These are phyloP conservation scores for Exaiptasia diaphana DNA, from an alignment of 64 coral and sea anemone species.

Conservation along the genomic window DNA sequence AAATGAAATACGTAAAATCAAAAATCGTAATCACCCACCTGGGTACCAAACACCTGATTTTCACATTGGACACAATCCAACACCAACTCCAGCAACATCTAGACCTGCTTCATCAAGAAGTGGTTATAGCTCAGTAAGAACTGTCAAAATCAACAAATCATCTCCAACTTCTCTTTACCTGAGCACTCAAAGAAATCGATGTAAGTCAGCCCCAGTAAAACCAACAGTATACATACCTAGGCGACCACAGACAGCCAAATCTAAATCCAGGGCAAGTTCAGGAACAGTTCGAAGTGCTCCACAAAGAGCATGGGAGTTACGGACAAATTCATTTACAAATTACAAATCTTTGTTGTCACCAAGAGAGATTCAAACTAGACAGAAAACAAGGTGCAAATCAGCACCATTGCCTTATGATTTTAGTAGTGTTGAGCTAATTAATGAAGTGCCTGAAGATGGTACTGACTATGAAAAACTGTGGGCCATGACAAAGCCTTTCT, in stretches of 20 bases:
- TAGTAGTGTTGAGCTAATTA: slow-evolving; percentile 63
- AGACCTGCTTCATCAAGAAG: slow-evolving; percentile 72
- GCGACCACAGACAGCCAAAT: slow-evolving; percentile 18
- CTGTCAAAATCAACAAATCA: not conserved
- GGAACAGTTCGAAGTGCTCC: slow-evolving; percentile 40
- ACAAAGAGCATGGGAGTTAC: slow-evolving; percentile 77
- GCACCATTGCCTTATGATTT: slow-evolving; percentile 86
- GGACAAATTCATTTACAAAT: slow-evolving; percentile 67
- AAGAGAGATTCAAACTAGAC: slow-evolving; percentile 58
- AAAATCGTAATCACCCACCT: slow-evolving; percentile 11
- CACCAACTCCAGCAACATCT: slow-evolving; percentile 69
- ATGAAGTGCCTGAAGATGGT: slow-evolving; percentile 57
- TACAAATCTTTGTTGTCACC: slow-evolving; percentile 68
- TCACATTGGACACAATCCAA: slow-evolving; percentile 33
- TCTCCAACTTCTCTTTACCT: slow-evolving; percentile 62
- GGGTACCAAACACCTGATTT: slow-evolving; percentile 7
- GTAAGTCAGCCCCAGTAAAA: slow-evolving; percentile 75
- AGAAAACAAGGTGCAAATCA: slow-evolving; percentile 72
- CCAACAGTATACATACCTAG: slow-evolving; percentile 6
- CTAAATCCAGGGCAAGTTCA: slow-evolving; percentile 12
- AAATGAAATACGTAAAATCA: not conserved
- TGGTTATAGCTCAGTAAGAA: slow-evolving; percentile 39
- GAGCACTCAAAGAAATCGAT: slow-evolving; percentile 44
- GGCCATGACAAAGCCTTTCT: slow-evolving; percentile 77
- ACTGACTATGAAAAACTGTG: slow-evolving; percentile 60